phyloP scores from a whole-genome alignment of 2,113 vertebrate species.

The Cricetomys ansorgei region DNA sequence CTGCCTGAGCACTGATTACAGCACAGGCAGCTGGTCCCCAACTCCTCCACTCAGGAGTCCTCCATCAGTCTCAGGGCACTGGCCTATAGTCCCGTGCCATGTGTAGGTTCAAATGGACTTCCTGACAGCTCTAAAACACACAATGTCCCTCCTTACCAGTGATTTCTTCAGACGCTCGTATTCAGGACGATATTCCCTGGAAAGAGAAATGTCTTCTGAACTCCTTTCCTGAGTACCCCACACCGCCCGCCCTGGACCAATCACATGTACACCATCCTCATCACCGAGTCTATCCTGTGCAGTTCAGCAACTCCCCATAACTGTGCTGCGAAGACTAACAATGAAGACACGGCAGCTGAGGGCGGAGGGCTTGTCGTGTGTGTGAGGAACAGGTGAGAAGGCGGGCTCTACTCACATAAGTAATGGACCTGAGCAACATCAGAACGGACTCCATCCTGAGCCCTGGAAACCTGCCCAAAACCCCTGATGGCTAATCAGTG shows the following conservation, averaged over 20 bases:
- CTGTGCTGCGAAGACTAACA: not conserved
- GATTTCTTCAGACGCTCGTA: conserved; percentile 93
- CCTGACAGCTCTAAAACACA: not conserved
- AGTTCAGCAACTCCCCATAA: not conserved
- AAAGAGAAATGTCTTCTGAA: conserved; percentile 60
- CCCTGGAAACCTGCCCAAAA: not conserved
- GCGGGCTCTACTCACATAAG: not conserved
- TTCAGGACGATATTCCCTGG: conserved; percentile 96
- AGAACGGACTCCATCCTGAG: not conserved
- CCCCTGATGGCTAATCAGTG: not conserved
- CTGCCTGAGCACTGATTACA: not conserved
- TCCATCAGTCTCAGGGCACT: not conserved
- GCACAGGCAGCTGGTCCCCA: not conserved
- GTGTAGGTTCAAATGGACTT: not conserved
- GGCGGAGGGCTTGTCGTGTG: not conserved
- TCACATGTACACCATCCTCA: not conserved
- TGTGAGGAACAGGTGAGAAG: not conserved
- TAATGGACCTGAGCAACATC: not conserved
- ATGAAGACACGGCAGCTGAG: not conserved
- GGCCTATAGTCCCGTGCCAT: not conserved
- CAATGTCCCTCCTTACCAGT: conserved; percentile 87
- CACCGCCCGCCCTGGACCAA: not conserved
- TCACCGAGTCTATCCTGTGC: not conserved
- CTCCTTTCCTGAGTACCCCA: conserved; percentile 5
- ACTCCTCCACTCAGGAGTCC: not conserved